Conservation (phyloP, 30 jellyfish, hydroid and myxozoan species). For the Pseudorhiza aurosa region DNA sequence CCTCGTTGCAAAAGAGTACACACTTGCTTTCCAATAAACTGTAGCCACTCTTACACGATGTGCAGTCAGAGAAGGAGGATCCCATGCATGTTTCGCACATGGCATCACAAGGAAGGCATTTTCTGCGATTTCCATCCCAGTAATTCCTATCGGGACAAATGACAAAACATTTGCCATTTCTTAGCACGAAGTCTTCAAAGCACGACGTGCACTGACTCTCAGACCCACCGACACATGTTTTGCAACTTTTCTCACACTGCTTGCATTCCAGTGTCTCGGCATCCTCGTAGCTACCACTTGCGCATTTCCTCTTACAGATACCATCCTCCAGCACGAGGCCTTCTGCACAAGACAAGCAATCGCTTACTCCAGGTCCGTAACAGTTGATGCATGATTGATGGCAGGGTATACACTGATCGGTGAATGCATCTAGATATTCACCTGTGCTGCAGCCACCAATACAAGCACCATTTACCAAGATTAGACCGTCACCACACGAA, state of each 20-base stretch:
- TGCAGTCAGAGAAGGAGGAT: slow-evolving; percentile 43
- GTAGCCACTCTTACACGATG: slow-evolving; percentile 52
- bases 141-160: slow-evolving; percentile 64
- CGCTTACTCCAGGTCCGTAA: slow-evolving; percentile 35
- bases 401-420: slow-evolving; percentile 50
- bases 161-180: slow-evolving; percentile 53
- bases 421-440: slow-evolving; percentile 10
- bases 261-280: slow-evolving; percentile 24
- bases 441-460: slow-evolving; percentile 56
- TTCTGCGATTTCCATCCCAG: background rate
- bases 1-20: slow-evolving; percentile 52
- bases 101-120: slow-evolving; percentile 66
- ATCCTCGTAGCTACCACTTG: slow-evolving; percentile 55
- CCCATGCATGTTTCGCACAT: slow-evolving; percentile 74
- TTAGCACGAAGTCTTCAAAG: slow-evolving; percentile 38
- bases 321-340: slow-evolving; percentile 48
- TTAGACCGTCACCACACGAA: slow-evolving; percentile 41
- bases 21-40: slow-evolving; percentile 52
- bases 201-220: slow-evolving; percentile 64
- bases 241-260: slow-evolving; percentile 45
- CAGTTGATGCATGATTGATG: slow-evolving; percentile 55
- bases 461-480: slow-evolving; percentile 45
- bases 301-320: slow-evolving; percentile 46
- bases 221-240: slow-evolving; percentile 53
- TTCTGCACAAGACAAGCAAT: slow-evolving; percentile 61